Percentiles rank a stretch among this genome's conserved stretches.
phyloP scores from a whole-genome alignment of 2,113 vertebrate genomes.

The Hippocampus zosterae region DNA sequence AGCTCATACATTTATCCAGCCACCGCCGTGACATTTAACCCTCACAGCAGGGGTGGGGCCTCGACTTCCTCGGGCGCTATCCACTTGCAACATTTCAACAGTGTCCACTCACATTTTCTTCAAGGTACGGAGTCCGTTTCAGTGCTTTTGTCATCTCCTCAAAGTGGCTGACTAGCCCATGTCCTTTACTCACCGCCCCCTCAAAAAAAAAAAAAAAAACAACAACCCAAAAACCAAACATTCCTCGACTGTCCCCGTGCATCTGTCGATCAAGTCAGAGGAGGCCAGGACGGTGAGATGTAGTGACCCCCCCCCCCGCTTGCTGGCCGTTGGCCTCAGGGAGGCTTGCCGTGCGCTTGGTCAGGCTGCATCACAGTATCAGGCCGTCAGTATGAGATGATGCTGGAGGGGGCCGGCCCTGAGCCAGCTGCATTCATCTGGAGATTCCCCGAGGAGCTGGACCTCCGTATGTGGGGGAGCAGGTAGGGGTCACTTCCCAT shows the following conservation, averaged over 20 bases:
- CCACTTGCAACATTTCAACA: conserved; percentile 51
- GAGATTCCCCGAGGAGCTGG: conserved; percentile 96
- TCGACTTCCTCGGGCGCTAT: conserved; percentile 56
- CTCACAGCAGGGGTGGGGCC: conserved; percentile 48
- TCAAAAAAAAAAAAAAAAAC: too few species aligned
- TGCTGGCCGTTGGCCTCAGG: conserved; percentile 20
- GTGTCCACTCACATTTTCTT: conserved; percentile 64
- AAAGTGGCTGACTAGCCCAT: conserved; percentile 45
- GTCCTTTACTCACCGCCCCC: conserved; percentile 26
- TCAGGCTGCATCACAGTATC: conserved; percentile 60
- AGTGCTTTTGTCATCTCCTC: conserved; percentile 65
- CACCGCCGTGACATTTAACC: conserved; percentile 45
- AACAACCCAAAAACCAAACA: conserved; percentile 8
- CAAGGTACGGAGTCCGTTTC: conserved; percentile 66
- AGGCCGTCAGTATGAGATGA: conserved; percentile 88
- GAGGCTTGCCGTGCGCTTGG: conserved; percentile 36
- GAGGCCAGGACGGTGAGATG: conserved; percentile 26
- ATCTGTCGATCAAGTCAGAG: conserved; percentile 37
- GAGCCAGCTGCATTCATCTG: conserved; percentile 84
- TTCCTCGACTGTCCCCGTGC: conserved; percentile 24
- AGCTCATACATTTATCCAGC: conserved; percentile 63
- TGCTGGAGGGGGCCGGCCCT: conserved; percentile 83
- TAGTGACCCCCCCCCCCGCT: conserved; percentile 27
- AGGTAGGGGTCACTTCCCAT: conserved; percentile 94
- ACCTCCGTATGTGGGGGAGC: conserved; percentile 96